Evolutionary conservation across 2,113 vertebrate species (phyloP).

Genomic region (Platysternon megacephalum): DNA sequence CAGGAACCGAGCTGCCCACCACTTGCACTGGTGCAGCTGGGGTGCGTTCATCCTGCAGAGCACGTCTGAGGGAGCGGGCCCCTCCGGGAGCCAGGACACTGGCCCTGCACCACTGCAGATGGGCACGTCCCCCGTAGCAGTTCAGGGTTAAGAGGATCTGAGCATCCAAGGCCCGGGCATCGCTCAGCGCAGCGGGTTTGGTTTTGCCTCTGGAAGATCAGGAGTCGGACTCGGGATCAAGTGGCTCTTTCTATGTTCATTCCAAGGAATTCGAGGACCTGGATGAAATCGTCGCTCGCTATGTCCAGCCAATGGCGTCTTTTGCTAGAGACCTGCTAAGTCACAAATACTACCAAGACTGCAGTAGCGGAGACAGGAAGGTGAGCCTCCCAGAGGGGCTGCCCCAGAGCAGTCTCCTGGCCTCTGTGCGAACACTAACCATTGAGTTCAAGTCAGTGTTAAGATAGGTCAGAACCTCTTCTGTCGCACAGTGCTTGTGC

Average conservation of each 20-base stretch:
- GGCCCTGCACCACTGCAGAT: too few relatives aligned
- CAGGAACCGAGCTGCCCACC: background rate
- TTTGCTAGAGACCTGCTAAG: constrained; percentile 94
- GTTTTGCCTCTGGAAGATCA: background rate
- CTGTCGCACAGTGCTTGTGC: background rate
- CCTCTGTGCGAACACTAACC: background rate
- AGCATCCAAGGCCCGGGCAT: background rate
- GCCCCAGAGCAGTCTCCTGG: background rate
- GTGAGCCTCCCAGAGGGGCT: constrained; percentile 67
- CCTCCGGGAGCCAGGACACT: too few relatives aligned
- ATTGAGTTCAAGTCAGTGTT: background rate
- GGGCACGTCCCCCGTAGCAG: too few relatives aligned
- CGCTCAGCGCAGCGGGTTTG: background rate
- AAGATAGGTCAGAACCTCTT: background rate
- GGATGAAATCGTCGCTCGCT: constrained; percentile 98
- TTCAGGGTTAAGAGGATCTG: background rate
- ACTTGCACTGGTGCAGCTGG: background rate
- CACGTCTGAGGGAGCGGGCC: too few relatives aligned
- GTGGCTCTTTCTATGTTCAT: constrained; percentile 14
- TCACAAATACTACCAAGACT: constrained; percentile 98
- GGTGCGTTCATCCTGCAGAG: too few relatives aligned
- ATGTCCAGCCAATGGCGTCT: constrained; percentile 97
- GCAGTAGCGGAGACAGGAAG: constrained; percentile 91
- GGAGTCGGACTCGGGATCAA: background rate
- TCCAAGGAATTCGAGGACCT: constrained; percentile 97